A percentile compares a stretch with the other conserved stretches of the same genome.
These are phyloP conservation scores for Holothuria scabra DNA, from an alignment of 53 echinoderm and acorn worm species.

Conservation along the genomic window DNA sequence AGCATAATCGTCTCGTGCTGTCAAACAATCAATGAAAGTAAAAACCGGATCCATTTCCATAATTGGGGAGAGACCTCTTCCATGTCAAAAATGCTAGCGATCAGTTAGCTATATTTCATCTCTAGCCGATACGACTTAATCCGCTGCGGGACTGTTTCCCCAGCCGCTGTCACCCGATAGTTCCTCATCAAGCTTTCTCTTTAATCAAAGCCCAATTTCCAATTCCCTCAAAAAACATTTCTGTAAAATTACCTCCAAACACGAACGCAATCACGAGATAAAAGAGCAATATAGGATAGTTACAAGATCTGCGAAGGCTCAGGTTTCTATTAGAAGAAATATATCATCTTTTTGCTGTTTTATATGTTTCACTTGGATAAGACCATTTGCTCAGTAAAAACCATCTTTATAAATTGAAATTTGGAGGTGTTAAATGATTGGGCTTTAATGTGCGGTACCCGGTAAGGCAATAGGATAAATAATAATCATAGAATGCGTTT, in stretches of 20 bases:
- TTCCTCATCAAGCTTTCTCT: slow-evolving; percentile 30
- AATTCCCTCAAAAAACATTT: slow-evolving; percentile 43
- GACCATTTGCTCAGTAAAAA: slow-evolving; percentile 37
- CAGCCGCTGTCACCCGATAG: slow-evolving; percentile 45
- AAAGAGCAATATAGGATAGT: slow-evolving; percentile 43
- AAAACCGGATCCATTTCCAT: slow-evolving; percentile 50
- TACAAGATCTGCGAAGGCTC: slow-evolving; percentile 37
- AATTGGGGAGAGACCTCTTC: slow-evolving; percentile 41
- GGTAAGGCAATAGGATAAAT: slow-evolving; percentile 41
- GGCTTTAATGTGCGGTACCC: slow-evolving; percentile 30
- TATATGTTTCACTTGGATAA: neutral
- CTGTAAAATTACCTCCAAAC: slow-evolving; percentile 45
- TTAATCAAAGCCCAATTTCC: slow-evolving; percentile 44
- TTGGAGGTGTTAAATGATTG: slow-evolving; percentile 44
- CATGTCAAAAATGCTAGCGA: slow-evolving; percentile 41
- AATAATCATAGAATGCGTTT: neutral
- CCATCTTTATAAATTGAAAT: slow-evolving; percentile 38
- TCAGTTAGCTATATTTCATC: slow-evolving; percentile 45
- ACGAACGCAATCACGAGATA: slow-evolving; percentile 29
- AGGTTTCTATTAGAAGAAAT: slow-evolving; percentile 45
- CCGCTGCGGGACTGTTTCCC: slow-evolving; percentile 30
- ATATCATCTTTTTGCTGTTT: slow-evolving; percentile 25
- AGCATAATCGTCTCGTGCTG: slow-evolving; percentile 34
- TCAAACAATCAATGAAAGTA: slow-evolving; percentile 46
- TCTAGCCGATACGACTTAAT: slow-evolving; percentile 36